phyloP scores from a whole-genome alignment of 2,888 invertebrate genomes.

The Calephelis perditalis region DNA sequence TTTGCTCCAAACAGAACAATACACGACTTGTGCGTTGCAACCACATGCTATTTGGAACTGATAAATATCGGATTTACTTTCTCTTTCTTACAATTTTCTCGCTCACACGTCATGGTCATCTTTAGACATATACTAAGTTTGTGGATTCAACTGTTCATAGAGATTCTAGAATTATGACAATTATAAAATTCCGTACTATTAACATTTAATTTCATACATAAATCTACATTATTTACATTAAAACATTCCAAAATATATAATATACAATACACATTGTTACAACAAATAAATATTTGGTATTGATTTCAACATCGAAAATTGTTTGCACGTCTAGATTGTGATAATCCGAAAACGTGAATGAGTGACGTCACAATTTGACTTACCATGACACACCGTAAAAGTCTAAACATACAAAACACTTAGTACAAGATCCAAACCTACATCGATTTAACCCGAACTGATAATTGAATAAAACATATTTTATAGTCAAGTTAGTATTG shows the following conservation, averaged over 20 bases:
- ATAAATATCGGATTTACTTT: no score
- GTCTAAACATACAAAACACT: slow-evolving; percentile 4
- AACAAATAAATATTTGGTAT: slow-evolving; percentile 16
- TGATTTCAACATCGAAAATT: slow-evolving; percentile 34
- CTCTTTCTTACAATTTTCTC: no score
- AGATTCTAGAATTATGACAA: slow-evolving; percentile 11
- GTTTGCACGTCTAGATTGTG: slow-evolving; percentile 30
- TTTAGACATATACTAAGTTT: not conserved
- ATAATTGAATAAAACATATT: no score
- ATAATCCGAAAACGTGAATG: slow-evolving; percentile 13
- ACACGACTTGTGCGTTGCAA: no score
- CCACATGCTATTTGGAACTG: no score
- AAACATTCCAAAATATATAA: slow-evolving; percentile 59
- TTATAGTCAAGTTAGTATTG: no score
- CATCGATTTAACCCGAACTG: no score
- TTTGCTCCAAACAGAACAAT: no score
- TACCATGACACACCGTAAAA: slow-evolving; percentile 15
- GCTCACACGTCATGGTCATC: no score
- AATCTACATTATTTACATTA: slow-evolving; percentile 52
- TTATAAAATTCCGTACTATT: slow-evolving; percentile 53
- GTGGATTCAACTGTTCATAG: slow-evolving; percentile 9
- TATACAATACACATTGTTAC: slow-evolving; percentile 35
- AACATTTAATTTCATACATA: slow-evolving; percentile 57
- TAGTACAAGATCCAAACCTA: no score
- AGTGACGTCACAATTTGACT: slow-evolving; percentile 20